Evolutionary conservation across 2,888 invertebrate species (phyloP).

Genomic region (Ichneumon xanthorius): DNA sequence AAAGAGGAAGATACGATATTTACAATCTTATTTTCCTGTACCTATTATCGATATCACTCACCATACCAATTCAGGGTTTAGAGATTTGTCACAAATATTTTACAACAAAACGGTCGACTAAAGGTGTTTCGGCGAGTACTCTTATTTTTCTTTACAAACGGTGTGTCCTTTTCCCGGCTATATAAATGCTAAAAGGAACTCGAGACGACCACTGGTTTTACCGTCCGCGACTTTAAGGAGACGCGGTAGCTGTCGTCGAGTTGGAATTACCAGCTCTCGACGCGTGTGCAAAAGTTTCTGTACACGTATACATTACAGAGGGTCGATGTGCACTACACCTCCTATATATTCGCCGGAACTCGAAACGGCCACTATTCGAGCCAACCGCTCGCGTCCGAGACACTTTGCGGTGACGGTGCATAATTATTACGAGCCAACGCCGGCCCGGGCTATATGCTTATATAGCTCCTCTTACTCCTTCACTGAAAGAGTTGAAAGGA

Average conservation of each 20-base stretch:
- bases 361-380: conserved; percentile 46
- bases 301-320: background rate
- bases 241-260: conserved; percentile 37
- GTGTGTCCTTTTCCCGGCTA: conserved; percentile 15
- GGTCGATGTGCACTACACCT: background rate
- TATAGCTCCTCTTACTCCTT: conserved; percentile 43
- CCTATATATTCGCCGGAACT: conserved; percentile 26
- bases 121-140: background rate
- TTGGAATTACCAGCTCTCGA: conserved; percentile 4
- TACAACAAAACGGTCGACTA: background rate
- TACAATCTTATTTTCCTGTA: no score
- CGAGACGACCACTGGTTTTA: conserved; percentile 32
- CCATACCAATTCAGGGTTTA: background rate
- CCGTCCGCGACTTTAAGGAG: conserved; percentile 48
- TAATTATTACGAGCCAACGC: conserved; percentile 57
- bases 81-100: background rate
- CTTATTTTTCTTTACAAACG: conserved; percentile 3
- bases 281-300: conserved; percentile 14
- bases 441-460: conserved; percentile 14
- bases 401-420: conserved; percentile 60
- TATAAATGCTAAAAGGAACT: conserved; percentile 40
- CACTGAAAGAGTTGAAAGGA: conserved; percentile 63
- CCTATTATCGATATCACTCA: background rate
- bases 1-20: no score
- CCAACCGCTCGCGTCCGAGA: conserved; percentile 36